Evolutionary conservation across 2,888 invertebrate species (phyloP).

Genomic region (Liodrosophila aerea): DNA sequence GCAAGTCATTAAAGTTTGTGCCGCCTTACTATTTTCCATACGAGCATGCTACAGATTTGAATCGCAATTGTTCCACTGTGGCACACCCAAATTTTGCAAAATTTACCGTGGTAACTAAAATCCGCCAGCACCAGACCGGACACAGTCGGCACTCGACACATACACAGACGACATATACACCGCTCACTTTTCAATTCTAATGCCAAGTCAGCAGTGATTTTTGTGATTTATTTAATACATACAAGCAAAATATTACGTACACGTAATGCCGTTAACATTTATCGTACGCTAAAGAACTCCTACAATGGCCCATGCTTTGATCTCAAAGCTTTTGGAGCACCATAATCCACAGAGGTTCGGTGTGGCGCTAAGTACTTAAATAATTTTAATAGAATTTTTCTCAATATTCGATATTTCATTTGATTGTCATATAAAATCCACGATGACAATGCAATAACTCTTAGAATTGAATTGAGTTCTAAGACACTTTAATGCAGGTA

Average conservation of each 20-base stretch:
- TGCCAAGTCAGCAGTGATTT: constrained; percentile 37
- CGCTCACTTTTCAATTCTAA: constrained; percentile 68
- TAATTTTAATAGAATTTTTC: too few species aligned
- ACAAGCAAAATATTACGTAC: constrained; percentile 1
- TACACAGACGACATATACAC: constrained; percentile 12
- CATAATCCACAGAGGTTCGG: too few species aligned
- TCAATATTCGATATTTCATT: too few species aligned
- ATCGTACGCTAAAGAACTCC: not conserved
- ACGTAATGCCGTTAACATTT: constrained; percentile 9
- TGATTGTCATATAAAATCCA: too few species aligned
- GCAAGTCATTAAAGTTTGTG: constrained; percentile 3
- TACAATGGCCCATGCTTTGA: not conserved
- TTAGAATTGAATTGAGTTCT: too few species aligned
- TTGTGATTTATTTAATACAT: constrained; percentile 8
- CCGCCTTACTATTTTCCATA: constrained; percentile 33
- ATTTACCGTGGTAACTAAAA: constrained; percentile 21
- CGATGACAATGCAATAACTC: not conserved
- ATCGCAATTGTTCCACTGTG: constrained; percentile 20
- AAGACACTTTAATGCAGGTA: too few species aligned
- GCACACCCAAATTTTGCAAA: constrained; percentile 59
- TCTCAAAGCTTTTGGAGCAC: not conserved
- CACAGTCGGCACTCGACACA: constrained; percentile 12
- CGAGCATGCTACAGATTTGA: constrained; percentile 13
- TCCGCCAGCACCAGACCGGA: constrained; percentile 24
- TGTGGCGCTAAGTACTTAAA: too few species aligned